Conservation (phyloP, 2,113 vertebrate species). For the Hipposideros armiger region DNA sequence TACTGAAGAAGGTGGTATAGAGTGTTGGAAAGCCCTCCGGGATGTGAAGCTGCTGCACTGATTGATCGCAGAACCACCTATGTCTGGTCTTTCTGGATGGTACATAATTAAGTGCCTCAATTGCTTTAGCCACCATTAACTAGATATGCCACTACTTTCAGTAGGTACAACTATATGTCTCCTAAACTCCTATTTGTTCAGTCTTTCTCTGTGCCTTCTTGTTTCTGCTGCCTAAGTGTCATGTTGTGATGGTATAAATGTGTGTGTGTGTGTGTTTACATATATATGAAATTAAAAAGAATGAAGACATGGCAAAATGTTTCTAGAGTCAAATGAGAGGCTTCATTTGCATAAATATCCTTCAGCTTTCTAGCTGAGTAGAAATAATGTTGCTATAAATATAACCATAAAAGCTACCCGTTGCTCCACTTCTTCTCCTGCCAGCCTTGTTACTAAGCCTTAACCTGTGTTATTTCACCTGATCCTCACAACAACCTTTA, state of each 20-base stretch:
- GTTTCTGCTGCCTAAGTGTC: background rate
- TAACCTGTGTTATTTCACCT: background rate
- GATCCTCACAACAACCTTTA: background rate
- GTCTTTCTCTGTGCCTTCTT: background rate
- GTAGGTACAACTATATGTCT: background rate
- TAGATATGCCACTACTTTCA: background rate
- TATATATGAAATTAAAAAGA: background rate
- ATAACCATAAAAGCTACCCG: background rate
- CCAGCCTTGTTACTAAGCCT: background rate
- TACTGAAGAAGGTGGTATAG: background rate
- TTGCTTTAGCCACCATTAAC: background rate
- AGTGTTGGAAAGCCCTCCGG: background rate
- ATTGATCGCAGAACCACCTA: background rate
- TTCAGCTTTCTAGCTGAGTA: background rate
- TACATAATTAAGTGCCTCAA: background rate
- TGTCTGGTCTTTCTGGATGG: background rate
- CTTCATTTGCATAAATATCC: background rate
- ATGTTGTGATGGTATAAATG: background rate
- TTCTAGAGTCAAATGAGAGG: background rate
- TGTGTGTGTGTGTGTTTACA: too few species aligned
- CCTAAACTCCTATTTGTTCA: background rate
- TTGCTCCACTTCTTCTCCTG: background rate
- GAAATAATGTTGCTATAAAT: background rate
- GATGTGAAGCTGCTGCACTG: background rate
- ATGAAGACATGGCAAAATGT: background rate